Percentiles rank a stretch among this genome's conserved stretches.
These are phyloP conservation scores for Hucho hucho DNA, from an alignment of 2,113 vertebrate genomes.

Conservation along the genomic window DNA sequence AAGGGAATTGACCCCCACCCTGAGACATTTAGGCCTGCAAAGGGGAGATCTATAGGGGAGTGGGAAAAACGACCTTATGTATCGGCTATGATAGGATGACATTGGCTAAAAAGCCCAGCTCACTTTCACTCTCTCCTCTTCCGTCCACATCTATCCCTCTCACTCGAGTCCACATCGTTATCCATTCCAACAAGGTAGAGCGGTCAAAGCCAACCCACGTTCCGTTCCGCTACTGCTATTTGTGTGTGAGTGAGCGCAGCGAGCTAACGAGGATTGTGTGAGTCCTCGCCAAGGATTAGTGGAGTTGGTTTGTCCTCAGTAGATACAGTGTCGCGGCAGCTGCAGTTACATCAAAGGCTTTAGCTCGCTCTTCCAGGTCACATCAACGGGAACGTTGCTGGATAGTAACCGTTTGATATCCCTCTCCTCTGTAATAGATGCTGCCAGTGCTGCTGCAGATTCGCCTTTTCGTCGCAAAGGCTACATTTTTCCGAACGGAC, in stretches of 20 bases:
- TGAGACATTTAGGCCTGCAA: not conserved
- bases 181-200: slow-evolving; percentile 59
- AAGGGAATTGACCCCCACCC: too few species aligned
- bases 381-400: slow-evolving; percentile 36
- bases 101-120: slow-evolving; percentile 22
- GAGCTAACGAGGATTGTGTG: not conserved
- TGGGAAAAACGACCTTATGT: not conserved
- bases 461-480: not conserved
- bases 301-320: slow-evolving; percentile 57
- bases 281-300: slow-evolving; percentile 25
- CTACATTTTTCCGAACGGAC: not conserved
- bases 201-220: slow-evolving; percentile 30
- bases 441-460: not conserved
- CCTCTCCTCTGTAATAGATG: not conserved
- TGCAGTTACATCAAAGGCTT: slow-evolving; percentile 57
- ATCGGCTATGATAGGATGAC: not conserved
- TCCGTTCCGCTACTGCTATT: slow-evolving; percentile 9
- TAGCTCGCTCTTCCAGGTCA: slow-evolving; percentile 47
- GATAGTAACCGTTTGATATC: slow-evolving; percentile 28
- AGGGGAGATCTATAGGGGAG: not conserved
- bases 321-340: slow-evolving; percentile 65
- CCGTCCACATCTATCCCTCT: slow-evolving; percentile 17
- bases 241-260: slow-evolving; percentile 18
- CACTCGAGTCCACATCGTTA: slow-evolving; percentile 32
- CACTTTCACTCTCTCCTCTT: slow-evolving; percentile 16